Evolutionary conservation across 2,797 vertebrate species (phyloP).

Genomic region (Liparis tanakae): DNA sequence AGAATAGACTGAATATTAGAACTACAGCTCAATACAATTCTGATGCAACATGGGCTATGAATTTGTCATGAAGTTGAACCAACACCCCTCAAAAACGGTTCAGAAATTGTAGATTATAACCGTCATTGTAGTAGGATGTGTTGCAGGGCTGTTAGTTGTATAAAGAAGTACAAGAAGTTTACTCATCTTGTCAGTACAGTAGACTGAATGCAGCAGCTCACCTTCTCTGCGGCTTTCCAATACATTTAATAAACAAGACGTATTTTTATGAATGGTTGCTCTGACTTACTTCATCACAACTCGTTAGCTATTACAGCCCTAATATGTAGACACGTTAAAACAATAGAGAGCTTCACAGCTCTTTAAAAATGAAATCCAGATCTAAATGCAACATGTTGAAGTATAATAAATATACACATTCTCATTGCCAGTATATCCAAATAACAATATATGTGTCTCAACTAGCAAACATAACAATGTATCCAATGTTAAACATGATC

Average conservation of each 20-base stretch:
- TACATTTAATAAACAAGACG: neutral
- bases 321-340: neutral
- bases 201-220: neutral
- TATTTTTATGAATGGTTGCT: neutral
- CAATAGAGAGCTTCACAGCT: neutral
- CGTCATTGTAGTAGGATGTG: neutral
- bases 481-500: neutral
- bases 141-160: neutral
- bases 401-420: neutral
- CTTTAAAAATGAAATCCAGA: neutral
- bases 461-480: neutral
- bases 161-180: neutral
- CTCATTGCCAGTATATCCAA: neutral
- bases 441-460: neutral
- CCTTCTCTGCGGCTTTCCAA: neutral
- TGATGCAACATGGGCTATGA: neutral
- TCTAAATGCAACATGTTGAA: neutral
- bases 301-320: neutral
- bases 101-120: neutral
- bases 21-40: neutral
- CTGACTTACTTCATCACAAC: neutral
- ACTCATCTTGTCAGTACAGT: neutral
- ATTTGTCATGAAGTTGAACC: neutral
- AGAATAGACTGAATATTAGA: neutral
- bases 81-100: neutral